Evolutionary conservation across 2,888 invertebrate genomes (phyloP).

Genomic region (Tachina lurida): DNA sequence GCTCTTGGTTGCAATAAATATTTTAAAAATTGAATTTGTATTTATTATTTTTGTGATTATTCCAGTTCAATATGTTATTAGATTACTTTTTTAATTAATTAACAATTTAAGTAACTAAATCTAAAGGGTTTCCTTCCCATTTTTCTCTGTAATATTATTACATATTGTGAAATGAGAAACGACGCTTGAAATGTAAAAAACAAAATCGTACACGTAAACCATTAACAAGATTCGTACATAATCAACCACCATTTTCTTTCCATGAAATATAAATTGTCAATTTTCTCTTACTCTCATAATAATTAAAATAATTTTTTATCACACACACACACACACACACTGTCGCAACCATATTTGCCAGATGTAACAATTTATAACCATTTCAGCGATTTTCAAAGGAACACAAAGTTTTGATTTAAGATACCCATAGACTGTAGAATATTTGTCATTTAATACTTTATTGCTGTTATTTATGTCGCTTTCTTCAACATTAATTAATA

Average conservation of each 20-base stretch:
- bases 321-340: background rate
- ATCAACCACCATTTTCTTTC: conserved; percentile 53
- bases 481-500: no score
- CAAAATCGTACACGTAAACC: background rate
- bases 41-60: no score
- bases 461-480: no score
- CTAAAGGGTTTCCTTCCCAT: background rate
- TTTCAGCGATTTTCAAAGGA: no score
- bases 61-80: no score
- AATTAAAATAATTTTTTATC: conserved; percentile 38
- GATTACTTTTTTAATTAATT: background rate
- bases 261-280: conserved; percentile 8
- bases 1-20: no score
- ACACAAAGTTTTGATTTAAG: no score
- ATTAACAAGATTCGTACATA: background rate
- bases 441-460: no score
- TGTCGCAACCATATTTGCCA: background rate
- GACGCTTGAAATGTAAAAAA: conserved; percentile 15
- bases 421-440: no score
- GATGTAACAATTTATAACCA: no score
- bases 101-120: background rate
- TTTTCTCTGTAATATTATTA: background rate
- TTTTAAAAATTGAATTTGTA: no score
- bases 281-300: conserved; percentile 41
- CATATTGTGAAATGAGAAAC: background rate